Percentiles rank a stretch among this genome's conserved stretches.
These are phyloP conservation scores for Hofmannophila pseudospretella DNA, from an alignment of 2,888 invertebrate genomes.

Conservation along the genomic window DNA sequence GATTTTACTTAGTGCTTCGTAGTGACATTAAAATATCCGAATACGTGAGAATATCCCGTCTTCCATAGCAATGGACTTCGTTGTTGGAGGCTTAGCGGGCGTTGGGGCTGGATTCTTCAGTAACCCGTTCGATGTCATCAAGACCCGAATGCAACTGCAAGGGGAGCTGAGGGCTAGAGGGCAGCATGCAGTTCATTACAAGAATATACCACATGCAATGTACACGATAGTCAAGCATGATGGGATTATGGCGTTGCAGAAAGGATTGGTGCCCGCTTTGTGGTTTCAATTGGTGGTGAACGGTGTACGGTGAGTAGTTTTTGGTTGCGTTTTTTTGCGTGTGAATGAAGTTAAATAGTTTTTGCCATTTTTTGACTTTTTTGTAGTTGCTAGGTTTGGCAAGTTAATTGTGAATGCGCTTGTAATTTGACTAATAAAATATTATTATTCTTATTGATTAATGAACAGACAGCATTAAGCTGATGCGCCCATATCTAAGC, in stretches of 20 bases:
- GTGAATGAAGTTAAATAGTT: too few relatives aligned
- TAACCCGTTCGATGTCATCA: constrained; percentile 93
- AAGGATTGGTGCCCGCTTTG: constrained; percentile 89
- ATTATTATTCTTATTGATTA: too few relatives aligned
- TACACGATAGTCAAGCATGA: constrained; percentile 86
- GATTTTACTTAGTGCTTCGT: constrained; percentile 7
- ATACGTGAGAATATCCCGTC: constrained; percentile 1
- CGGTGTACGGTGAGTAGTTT: constrained; percentile 70
- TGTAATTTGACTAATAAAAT: too few relatives aligned
- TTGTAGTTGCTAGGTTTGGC: not conserved
- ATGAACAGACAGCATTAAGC: too few relatives aligned
- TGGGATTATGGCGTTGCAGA: constrained; percentile 85
- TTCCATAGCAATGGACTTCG: constrained; percentile 80
- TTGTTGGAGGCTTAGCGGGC: constrained; percentile 86
- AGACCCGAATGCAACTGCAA: constrained; percentile 93
- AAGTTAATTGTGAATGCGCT: constrained; percentile 7
- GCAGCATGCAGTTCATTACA: constrained; percentile 78
- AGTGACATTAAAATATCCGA: too few relatives aligned
- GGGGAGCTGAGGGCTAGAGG: constrained; percentile 86
- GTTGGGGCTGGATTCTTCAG: constrained; percentile 89
- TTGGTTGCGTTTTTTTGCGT: not conserved
- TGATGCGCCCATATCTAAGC: too few relatives aligned
- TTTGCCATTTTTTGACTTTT: too few relatives aligned
- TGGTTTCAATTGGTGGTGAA: constrained; percentile 86
- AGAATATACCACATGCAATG: constrained; percentile 89